Conservation (phyloP, 2,888 invertebrate genomes). For the Apeira syringaria region DNA sequence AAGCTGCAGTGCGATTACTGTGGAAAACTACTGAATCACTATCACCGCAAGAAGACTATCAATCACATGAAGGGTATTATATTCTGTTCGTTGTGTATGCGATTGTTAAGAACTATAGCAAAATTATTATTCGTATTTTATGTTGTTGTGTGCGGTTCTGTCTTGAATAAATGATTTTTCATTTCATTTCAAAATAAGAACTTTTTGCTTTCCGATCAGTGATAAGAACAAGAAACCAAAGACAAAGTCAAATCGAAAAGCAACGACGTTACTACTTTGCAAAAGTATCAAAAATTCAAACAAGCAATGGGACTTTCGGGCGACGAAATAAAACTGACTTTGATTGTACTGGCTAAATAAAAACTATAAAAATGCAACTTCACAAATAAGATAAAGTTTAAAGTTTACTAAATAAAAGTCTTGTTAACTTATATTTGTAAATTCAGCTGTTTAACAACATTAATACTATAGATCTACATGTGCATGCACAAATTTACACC, state of each 20-base stretch:
- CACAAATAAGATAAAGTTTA: slow-evolving; percentile 34
- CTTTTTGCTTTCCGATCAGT: too few relatives aligned
- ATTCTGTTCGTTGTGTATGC: slow-evolving; percentile 69
- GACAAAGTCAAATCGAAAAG: slow-evolving; percentile 65
- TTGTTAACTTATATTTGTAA: too few relatives aligned
- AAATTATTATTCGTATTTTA: too few relatives aligned
- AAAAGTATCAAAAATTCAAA: slow-evolving; percentile 68
- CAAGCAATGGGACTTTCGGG: slow-evolving; percentile 73
- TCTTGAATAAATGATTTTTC: too few relatives aligned
- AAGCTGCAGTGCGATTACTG: slow-evolving; percentile 74
- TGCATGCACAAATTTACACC: too few relatives aligned
- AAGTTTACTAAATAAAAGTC: slow-evolving; percentile 29
- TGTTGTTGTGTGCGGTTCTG: too few relatives aligned
- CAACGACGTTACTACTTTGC: slow-evolving; percentile 49
- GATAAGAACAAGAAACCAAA: slow-evolving; percentile 72
- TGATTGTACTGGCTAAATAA: too few relatives aligned
- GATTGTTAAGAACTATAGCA: slow-evolving; percentile 64
- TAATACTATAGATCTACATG: too few relatives aligned
- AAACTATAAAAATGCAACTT: slow-evolving; percentile 41
- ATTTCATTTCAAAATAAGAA: too few relatives aligned
- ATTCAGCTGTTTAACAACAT: too few relatives aligned
- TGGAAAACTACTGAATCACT: slow-evolving; percentile 70
- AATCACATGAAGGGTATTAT: slow-evolving; percentile 75
- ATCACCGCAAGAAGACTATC: slow-evolving; percentile 73
- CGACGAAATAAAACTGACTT: too few relatives aligned